Percentiles rank a stretch among this genome's conserved stretches.
Conservation (phyloP, 2,797 vertebrate species). For the Tachyglossus aculeatus region DNA sequence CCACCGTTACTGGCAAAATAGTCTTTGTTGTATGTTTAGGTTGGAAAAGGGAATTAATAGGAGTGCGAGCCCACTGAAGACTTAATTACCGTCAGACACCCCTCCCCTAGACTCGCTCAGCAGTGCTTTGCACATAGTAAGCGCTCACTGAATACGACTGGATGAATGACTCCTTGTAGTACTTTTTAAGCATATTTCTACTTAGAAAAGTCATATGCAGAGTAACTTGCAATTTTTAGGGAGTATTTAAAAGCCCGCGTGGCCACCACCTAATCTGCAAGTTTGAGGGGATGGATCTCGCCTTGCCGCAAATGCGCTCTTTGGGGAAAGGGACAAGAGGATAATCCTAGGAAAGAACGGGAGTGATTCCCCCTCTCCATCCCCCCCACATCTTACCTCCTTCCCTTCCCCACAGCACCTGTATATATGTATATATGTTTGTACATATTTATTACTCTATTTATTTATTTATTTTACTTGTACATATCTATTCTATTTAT, state of each 20-base stretch:
- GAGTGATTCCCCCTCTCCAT: too few relatives aligned
- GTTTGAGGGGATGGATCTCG: constrained; percentile 53
- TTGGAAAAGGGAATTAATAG: background rate
- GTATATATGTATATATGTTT: too few relatives aligned
- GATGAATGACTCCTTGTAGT: too few relatives aligned
- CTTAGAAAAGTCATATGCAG: constrained; percentile 84
- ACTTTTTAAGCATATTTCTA: constrained; percentile 96
- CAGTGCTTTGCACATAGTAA: too few relatives aligned
- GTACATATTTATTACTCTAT: too few relatives aligned
- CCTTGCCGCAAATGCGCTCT: constrained; percentile 18
- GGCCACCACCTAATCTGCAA: constrained; percentile 59
- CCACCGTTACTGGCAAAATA: background rate
- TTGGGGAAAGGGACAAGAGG: constrained; percentile 19
- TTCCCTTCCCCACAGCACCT: too few relatives aligned
- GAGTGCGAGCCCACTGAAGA: background rate
- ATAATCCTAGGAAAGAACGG: constrained; percentile 6
- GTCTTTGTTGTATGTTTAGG: background rate
- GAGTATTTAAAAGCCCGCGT: constrained; percentile 68
- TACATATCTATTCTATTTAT: too few relatives aligned
- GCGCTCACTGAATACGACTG: too few relatives aligned
- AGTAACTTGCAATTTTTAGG: constrained; percentile 72
- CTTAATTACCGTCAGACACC: background rate
- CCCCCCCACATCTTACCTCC: too few relatives aligned
- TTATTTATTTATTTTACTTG: too few relatives aligned
- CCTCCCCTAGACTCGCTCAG: background rate